Base-by-base conservation (phyloP, 2,797 vertebrate genomes). In the Tragelaphus oryx region DNA sequence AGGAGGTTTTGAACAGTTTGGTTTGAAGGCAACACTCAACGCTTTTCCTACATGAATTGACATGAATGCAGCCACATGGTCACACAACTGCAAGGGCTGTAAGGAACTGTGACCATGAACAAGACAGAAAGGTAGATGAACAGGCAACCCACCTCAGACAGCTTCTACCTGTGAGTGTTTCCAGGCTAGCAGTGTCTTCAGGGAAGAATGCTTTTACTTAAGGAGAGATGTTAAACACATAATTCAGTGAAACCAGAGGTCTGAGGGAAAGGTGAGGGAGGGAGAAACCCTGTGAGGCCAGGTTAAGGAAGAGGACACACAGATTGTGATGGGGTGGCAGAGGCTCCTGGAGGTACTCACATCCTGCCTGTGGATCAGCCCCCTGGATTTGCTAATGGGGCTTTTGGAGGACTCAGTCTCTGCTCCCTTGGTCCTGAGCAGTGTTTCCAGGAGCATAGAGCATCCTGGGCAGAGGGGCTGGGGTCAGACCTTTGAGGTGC, bases 271-370 rank as follows among this genome's bases (percentile, higher is more conserved):
- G 33, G 20, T 37, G 10, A 65, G 37, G n/a, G 18, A 59, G 26
- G 30, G n/a, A 54, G 28, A 44, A 82, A 26, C 3, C 17, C 2
- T 28, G 7, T n/a, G 28, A 88, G 9, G 3, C 10, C 44, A 81
- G 60, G 5, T 28, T 78, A 83, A 11, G 28, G 80, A 50, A 46
- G 13, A 55, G 22, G 30, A 93, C 46, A 41, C 41, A 11, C 1
- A 33, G 48, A 6, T 4, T 44, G 2, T 24, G 8, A 6, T 7
- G n/a, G 6, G 5, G 28, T 1, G 14, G 11, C 4, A 13, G 2
- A 24, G 22, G 28, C 22, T 46, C 59, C 33, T 46, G 68, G 16
- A 60, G 20, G 54, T 44, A 46, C 8, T 78, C 26, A 6, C 9
- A 30, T 37, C 11, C 13, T 46, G 0, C 24, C 37, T 44, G 46